Conservation (phyloP, 2,113 vertebrate species). For the Leptobrachium ailaonicum region DNA sequence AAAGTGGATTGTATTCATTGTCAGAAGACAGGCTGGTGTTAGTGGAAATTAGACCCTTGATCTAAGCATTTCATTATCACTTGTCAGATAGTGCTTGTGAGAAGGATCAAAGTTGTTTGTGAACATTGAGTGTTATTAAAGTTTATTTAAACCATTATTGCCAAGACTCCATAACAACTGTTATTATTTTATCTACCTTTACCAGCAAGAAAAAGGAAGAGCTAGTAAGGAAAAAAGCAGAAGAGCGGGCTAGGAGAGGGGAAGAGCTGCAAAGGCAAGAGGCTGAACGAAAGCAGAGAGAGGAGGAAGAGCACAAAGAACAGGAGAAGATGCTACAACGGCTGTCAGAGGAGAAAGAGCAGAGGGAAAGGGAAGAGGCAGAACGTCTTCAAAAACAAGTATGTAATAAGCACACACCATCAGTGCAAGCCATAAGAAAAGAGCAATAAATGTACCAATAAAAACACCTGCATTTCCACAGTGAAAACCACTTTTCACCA, state of each 20-base stretch:
- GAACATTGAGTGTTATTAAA: too few species aligned
- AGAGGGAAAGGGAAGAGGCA: conserved; percentile 75
- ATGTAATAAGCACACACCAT: background rate
- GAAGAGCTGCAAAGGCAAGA: conserved; percentile 78
- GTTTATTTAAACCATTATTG: too few species aligned
- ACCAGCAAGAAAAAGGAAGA: conserved; percentile 84
- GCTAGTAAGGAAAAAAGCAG: conserved; percentile 80
- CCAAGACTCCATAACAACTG: background rate
- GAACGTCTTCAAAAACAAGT: conserved; percentile 84
- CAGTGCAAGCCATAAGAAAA: too few species aligned
- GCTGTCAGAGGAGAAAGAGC: conserved; percentile 69
- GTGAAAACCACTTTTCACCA: too few species aligned
- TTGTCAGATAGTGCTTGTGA: too few species aligned
- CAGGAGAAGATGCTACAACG: conserved; percentile 62
- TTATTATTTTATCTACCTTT: background rate
- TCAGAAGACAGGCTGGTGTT: too few species aligned
- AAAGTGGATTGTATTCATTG: too few species aligned
- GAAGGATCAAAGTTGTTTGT: too few species aligned
- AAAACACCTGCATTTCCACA: too few species aligned
- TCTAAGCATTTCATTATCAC: too few species aligned
- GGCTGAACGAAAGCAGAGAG: conserved; percentile 66
- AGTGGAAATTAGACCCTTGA: too few species aligned
- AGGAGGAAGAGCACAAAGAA: conserved; percentile 70
- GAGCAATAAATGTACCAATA: too few species aligned
- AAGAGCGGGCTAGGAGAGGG: conserved; percentile 79